Evolutionary conservation across 2,888 invertebrate genomes (phyloP).

Genomic region (Cantharis rufa): DNA sequence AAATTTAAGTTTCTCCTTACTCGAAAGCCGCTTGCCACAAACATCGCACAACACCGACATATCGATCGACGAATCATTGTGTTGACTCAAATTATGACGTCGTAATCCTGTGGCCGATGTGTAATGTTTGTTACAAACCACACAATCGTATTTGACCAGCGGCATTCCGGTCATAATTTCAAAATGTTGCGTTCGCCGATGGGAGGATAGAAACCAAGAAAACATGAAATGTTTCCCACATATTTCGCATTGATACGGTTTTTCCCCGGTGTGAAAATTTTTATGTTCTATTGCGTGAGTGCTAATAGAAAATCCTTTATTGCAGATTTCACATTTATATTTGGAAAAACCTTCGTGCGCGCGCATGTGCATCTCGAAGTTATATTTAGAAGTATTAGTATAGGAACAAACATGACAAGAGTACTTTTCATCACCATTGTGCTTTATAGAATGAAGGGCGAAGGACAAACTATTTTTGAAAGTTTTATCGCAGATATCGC

Average conservation of each 20-base stretch:
- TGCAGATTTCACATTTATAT: constrained; percentile 61
- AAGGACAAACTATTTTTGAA: constrained; percentile 38
- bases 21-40: constrained; percentile 61
- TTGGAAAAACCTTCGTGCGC: constrained; percentile 54
- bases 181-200: constrained; percentile 57
- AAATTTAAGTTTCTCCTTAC: constrained; percentile 58
- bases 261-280: constrained; percentile 60
- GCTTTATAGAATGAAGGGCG: constrained; percentile 46
- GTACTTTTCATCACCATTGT: constrained; percentile 44
- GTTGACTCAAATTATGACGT: constrained; percentile 52
- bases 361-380: constrained; percentile 47
- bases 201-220: constrained; percentile 58
- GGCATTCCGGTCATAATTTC: constrained; percentile 51
- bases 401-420: constrained; percentile 49
- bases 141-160: constrained; percentile 53
- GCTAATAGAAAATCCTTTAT: constrained; percentile 57
- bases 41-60: constrained; percentile 59
- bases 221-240: constrained; percentile 60
- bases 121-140: constrained; percentile 57
- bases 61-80: constrained; percentile 56
- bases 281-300: constrained; percentile 60
- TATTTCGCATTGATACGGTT: constrained; percentile 59
- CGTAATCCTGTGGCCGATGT: constrained; percentile 49
- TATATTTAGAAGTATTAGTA: constrained; percentile 47
- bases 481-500: constrained; percentile 30